These are phyloP conservation scores for Caloenas nicobarica DNA, from an alignment of 2,113 vertebrate genomes.

Conservation along the genomic window DNA sequence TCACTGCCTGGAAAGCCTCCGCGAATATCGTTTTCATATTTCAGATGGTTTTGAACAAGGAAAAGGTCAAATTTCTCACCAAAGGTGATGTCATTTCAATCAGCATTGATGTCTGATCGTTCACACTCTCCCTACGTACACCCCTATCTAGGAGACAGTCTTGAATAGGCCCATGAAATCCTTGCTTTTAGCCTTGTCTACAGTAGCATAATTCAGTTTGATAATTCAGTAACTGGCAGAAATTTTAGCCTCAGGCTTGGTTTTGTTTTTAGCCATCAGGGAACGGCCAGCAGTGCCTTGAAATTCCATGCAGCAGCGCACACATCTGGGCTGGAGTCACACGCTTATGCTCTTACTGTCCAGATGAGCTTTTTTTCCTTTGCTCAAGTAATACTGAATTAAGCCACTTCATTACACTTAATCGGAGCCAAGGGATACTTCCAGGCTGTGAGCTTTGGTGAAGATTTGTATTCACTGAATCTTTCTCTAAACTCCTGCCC, in stretches of 20 bases:
- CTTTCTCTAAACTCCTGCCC: not conserved
- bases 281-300: not conserved
- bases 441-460: not conserved
- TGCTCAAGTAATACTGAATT: constrained; percentile 41
- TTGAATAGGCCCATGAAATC: not conserved
- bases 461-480: not conserved
- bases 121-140: not conserved
- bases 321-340: constrained; percentile 50
- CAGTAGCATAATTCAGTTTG: not conserved
- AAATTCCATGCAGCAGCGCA: not conserved
- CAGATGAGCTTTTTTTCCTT: not conserved
- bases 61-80: not conserved
- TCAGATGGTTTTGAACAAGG: not conserved
- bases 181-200: not conserved
- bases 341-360: not conserved
- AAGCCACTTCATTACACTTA: constrained; percentile 58
- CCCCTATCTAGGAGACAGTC: not conserved
- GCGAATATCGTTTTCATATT: not conserved
- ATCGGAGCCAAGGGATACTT: constrained; percentile 29
- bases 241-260: not conserved
- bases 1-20: not conserved
- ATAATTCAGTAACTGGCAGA: not conserved
- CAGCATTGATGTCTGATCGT: not conserved
- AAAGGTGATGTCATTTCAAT: not conserved
- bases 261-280: not conserved